These are phyloP conservation scores for Lontra canadensis DNA, from an alignment of 2,113 vertebrate genomes.

Conservation along the genomic window DNA sequence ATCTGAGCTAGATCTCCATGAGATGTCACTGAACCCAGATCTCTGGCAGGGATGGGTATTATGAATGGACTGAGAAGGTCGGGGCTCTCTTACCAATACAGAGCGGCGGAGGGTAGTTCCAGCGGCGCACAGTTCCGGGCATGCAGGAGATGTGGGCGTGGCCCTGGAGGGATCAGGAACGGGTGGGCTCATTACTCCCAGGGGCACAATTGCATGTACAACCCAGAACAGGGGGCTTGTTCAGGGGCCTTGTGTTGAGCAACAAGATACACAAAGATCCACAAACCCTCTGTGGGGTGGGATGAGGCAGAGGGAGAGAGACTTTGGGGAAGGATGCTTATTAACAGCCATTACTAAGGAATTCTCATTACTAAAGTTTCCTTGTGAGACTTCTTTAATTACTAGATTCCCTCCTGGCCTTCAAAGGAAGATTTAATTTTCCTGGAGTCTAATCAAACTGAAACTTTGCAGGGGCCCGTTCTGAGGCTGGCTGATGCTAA, in stretches of 20 bases:
- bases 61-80: not conserved
- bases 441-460: conserved; percentile 46
- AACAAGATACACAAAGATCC: not conserved
- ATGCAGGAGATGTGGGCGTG: conserved; percentile 98
- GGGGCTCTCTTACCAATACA: conserved; percentile 91
- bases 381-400: conserved; percentile 69
- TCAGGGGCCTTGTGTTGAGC: not conserved
- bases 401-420: conserved; percentile 62
- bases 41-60: not conserved
- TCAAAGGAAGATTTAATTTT: conserved; percentile 74
- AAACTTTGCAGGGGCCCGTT: conserved; percentile 50
- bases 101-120: conserved; percentile 98
- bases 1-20: not conserved
- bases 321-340: conserved; percentile 38
- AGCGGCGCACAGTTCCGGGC: conserved; percentile 96
- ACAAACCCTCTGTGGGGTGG: not conserved
- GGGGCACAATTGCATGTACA: rapidly evolving
- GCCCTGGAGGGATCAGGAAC: conserved; percentile 86
- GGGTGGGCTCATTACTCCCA: not conserved
- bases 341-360: conserved; percentile 59
- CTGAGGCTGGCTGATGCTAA: not conserved
- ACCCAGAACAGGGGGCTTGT: not conserved
- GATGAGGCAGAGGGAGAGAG: not conserved
- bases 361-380: conserved; percentile 69
- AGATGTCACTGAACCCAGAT: not conserved